Percentiles rank a stretch among this genome's conserved stretches.
Evolutionary conservation across 1,140 invertebrate species (phyloP).

Genomic region (Drosophila asahinai): DNA sequence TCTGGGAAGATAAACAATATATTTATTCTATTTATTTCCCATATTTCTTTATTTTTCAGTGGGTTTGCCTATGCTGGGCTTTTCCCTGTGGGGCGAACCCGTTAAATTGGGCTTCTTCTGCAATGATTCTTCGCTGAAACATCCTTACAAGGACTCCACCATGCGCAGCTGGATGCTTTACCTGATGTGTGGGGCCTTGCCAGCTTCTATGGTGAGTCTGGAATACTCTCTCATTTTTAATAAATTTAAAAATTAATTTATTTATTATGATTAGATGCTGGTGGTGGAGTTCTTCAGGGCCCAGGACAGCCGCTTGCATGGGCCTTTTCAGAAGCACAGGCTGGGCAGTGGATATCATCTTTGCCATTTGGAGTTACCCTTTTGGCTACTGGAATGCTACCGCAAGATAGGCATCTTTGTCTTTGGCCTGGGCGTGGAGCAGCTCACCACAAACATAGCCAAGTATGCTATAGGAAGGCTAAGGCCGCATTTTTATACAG

Average conservation of each 20-base stretch:
- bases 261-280: slow-evolving; percentile 47
- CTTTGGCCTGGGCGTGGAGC: slow-evolving; percentile 92
- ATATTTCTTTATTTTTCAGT: slow-evolving; percentile 87
- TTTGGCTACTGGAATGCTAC: slow-evolving; percentile 90
- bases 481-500: slow-evolving; percentile 95
- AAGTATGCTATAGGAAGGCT: slow-evolving; percentile 96
- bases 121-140: slow-evolving; percentile 95
- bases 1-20: background rate
- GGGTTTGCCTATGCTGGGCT: slow-evolving; percentile 89
- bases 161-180: slow-evolving; percentile 92
- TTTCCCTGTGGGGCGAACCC: slow-evolving; percentile 90
- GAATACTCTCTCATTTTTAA: no score
- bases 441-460: slow-evolving; percentile 94
- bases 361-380: slow-evolving; percentile 88
- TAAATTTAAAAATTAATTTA: no score
- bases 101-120: slow-evolving; percentile 97
- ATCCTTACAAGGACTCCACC: slow-evolving; percentile 93
- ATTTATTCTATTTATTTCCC: background rate
- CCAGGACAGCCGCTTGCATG: slow-evolving; percentile 42
- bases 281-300: slow-evolving; percentile 73
- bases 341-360: slow-evolving; percentile 66
- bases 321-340: slow-evolving; percentile 24
- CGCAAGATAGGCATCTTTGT: slow-evolving; percentile 91
- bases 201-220: slow-evolving; percentile 89
- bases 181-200: slow-evolving; percentile 90